Base-by-base conservation (phyloP, 2,113 vertebrate species). In the Carassius gibelio region DNA sequence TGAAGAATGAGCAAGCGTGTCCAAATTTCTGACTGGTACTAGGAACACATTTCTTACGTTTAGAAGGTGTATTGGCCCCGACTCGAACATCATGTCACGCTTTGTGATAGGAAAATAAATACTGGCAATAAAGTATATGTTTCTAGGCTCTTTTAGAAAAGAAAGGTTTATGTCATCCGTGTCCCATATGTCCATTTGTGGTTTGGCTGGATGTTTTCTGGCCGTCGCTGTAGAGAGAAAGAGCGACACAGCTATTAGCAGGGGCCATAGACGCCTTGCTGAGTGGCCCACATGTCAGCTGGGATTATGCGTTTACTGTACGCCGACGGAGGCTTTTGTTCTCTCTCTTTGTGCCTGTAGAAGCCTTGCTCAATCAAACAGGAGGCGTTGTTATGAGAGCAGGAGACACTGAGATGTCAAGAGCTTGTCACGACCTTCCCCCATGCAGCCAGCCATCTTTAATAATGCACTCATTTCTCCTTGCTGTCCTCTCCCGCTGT, bases 281-380 rank as follows among this genome's bases (percentile, higher is more conserved):
- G 59, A 79, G 68, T 59, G 69, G 17, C 61, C 79, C 78, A 86
- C 78, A 82, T 88, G 85, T 86, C 82, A 83, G 50, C 68, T 81
- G 52, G 14, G 62, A 64, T 86, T 85, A 59, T 83, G 48, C 57
- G 50, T 87, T 88, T 85, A 86, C 83, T 77, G 75, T 76, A 82
- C 52, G 77, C 62, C 55, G 71, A 82, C 11, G 59, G 57, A 69
- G 84, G 42, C 23, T 81, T 84, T 83, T 85, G 85, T 83, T 83
- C 81, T 75, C 79, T 75, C 76, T 75, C 82, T 75, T 57, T 81
- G 76, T 80, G 86, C 75, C 34, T 52, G 66, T 76, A 38, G 38
- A 79, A 74, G 66, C 74, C 59, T 45, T 42, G 14, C 75, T 88
- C 68, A 88, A 55, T 88, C 81, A 80, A 78, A 84, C 83, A 78